Evolutionary conservation across 2,888 invertebrate species (phyloP).

Genomic region (Oscheius myriophilus): DNA sequence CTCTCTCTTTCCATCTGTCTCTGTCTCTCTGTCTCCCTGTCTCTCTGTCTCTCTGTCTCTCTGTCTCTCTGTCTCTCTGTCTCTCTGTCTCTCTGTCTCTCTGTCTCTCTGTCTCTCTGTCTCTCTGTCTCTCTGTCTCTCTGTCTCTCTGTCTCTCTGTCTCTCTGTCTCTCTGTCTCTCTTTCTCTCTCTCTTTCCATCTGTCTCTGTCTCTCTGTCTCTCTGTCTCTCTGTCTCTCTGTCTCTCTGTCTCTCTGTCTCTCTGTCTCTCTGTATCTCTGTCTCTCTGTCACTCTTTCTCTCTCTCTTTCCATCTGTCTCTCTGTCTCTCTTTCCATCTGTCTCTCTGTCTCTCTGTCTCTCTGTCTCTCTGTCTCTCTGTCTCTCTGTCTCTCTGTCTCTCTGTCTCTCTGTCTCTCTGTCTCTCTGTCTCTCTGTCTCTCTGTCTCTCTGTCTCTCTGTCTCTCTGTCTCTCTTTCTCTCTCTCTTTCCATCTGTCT

Average conservation of each 20-base stretch:
- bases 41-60: no score
- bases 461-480: neutral
- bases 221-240: neutral
- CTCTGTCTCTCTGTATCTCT: no score
- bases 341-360: neutral
- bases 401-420: neutral
- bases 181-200: neutral
- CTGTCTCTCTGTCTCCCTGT: neutral
- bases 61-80: no score
- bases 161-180: neutral
- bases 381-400: no score
- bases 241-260: neutral
- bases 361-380: neutral
- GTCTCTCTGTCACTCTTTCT: neutral
- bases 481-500: constrained; percentile 3
- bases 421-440: neutral
- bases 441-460: neutral
- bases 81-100: neutral
- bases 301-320: neutral
- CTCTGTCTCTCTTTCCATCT: neutral
- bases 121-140: neutral
- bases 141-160: constrained; percentile 1
- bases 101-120: neutral
- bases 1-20: neutral
- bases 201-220: neutral